Evolutionary conservation across 2,888 invertebrate species (phyloP).

Genomic region (Coremacera marginata): DNA sequence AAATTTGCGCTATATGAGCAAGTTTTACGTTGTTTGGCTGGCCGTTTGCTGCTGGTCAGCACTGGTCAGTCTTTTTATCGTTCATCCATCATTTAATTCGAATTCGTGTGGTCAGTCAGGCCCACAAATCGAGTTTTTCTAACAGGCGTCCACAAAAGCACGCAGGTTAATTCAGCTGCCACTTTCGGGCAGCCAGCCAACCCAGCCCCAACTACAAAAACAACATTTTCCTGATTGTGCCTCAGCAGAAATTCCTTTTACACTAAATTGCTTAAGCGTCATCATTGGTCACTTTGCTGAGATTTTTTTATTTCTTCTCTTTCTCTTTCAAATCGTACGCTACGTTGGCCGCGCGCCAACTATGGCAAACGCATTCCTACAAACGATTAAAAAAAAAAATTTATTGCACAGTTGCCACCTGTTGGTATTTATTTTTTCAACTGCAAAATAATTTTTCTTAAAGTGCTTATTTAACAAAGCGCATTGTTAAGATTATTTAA

Average conservation of each 20-base stretch:
- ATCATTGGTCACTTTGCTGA: constrained; percentile 24
- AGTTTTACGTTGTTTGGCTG: not conserved
- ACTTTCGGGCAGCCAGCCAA: constrained; percentile 20
- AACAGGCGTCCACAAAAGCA: constrained; percentile 64
- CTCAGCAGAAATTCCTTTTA: constrained; percentile 20
- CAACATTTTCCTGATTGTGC: constrained; percentile 14
- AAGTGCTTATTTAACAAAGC: too few relatives aligned
- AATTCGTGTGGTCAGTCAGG: constrained; percentile 66
- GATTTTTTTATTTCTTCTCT: not conserved
- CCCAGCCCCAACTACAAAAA: not conserved
- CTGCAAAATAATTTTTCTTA: not conserved
- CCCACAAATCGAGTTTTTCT: constrained; percentile 67
- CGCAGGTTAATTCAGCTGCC: constrained; percentile 28
- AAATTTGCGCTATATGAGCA: not conserved
- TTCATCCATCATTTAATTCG: constrained; percentile 26
- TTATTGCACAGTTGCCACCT: not conserved
- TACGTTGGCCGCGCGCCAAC: constrained; percentile 25
- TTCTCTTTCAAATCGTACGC: not conserved
- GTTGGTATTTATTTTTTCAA: not conserved
- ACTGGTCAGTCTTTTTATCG: not conserved
- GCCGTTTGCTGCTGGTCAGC: not conserved
- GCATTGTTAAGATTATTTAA: too few relatives aligned
- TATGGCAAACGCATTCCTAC: not conserved
- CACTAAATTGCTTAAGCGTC: constrained; percentile 9
- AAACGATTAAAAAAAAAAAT: not conserved